phyloP scores from a whole-genome alignment of 2,113 vertebrate genomes.

The Mustelus asterias region DNA sequence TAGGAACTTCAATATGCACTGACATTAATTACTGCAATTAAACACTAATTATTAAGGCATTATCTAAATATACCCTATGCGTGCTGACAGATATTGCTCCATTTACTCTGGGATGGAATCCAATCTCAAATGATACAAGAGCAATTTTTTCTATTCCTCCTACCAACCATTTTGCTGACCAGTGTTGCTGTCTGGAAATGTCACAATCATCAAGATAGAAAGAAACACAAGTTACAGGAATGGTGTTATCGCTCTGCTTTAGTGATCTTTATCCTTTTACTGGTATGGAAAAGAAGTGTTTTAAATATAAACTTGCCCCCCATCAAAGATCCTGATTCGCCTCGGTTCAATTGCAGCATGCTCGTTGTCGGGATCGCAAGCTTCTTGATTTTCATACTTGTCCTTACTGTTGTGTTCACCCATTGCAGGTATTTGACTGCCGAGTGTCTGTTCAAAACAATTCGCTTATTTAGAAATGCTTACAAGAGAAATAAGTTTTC shows the following conservation, averaged over 20 bases:
- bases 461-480: slow-evolving; percentile 39
- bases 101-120: too few species aligned
- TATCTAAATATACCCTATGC: neutral
- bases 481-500: neutral
- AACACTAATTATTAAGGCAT: neutral
- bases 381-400: slow-evolving; percentile 67
- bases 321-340: slow-evolving; percentile 97
- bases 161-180: neutral
- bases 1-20: neutral
- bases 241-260: too few species aligned
- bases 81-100: neutral
- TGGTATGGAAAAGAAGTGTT: neutral
- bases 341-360: slow-evolving; percentile 72
- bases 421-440: slow-evolving; percentile 63
- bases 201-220: neutral
- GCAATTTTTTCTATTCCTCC: neutral
- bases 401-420: slow-evolving; percentile 72
- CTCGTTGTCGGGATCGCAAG: slow-evolving; percentile 83
- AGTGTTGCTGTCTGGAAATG: neutral
- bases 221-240: neutral
- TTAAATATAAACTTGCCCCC: slow-evolving; percentile 71
- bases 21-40: neutral
- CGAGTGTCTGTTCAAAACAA: slow-evolving; percentile 57
- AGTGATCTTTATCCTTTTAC: neutral
- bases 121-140: neutral